Evolutionary conservation across 2,797 vertebrate genomes (phyloP).

Genomic region (Rhinophrynus dorsalis): DNA sequence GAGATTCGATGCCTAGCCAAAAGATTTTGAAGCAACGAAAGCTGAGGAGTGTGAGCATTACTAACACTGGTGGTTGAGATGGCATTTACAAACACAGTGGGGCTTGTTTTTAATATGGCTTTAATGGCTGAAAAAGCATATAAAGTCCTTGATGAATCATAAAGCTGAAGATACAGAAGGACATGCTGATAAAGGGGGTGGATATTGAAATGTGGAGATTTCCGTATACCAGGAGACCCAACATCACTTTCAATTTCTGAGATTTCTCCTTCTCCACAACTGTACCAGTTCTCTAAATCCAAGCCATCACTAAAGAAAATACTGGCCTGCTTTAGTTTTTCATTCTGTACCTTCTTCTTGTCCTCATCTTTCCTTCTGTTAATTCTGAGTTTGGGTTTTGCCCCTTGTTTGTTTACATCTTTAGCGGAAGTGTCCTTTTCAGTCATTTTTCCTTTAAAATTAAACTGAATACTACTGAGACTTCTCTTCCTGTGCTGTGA

Average conservation of each 20-base stretch:
- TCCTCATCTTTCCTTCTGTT: slow-evolving; percentile 85
- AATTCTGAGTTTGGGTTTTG: slow-evolving; percentile 93
- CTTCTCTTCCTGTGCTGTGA: slow-evolving; percentile 83
- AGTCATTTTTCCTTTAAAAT: slow-evolving; percentile 88
- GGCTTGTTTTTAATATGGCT: slow-evolving; percentile 89
- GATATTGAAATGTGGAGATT: slow-evolving; percentile 86
- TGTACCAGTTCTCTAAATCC: slow-evolving; percentile 98
- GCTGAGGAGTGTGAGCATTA: slow-evolving; percentile 93
- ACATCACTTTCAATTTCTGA: slow-evolving; percentile 97
- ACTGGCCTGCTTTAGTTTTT: slow-evolving; percentile 82
- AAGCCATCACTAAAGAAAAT: slow-evolving; percentile 97
- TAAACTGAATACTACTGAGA: slow-evolving; percentile 94
- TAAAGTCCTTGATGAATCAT: slow-evolving; percentile 92
- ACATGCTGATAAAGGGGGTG: slow-evolving; percentile 97
- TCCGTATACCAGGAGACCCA: slow-evolving; percentile 83
- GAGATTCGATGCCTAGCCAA: slow-evolving; percentile 92
- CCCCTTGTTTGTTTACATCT: slow-evolving; percentile 76
- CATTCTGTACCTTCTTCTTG: slow-evolving; percentile 79
- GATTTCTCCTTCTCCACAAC: slow-evolving; percentile 96
- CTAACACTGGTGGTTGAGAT: slow-evolving; percentile 97
- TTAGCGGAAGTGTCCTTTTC: slow-evolving; percentile 83
- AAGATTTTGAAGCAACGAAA: slow-evolving; percentile 94
- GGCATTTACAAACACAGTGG: slow-evolving; percentile 90
- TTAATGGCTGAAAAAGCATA: slow-evolving; percentile 92
- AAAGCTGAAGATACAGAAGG: slow-evolving; percentile 92